Evolutionary conservation across 2,797 vertebrate genomes (phyloP), one percentile per base, ranked within the genome.

Genomic region (Acanthornis magna): DNA sequence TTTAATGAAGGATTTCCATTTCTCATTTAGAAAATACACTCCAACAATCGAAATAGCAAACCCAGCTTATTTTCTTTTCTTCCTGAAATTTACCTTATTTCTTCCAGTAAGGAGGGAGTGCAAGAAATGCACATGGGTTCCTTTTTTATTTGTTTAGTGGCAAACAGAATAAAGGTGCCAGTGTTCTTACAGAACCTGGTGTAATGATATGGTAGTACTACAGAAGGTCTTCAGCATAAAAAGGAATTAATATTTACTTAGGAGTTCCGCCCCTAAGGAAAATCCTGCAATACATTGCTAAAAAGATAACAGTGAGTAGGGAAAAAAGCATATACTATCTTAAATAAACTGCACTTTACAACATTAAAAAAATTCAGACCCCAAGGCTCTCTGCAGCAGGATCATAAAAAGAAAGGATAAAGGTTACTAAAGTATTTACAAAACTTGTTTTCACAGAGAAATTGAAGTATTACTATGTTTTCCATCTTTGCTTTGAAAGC

Each of bases 281-380:
- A 91, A 93, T 70, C 27, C 80, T 84, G 30, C 57, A 95, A 82
- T 50, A 43, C 48, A 40, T 34, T 70, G 62, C 62, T 94, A 82
- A 82, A 92, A 93, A 90, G 30, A 19, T 79, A 88, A 82, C 38
- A 74, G 29, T 58, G 92, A 32, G 48, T 40, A 92, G 29, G 45
- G 1, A 22, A 65, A 90, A 91, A 73, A 82, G 9, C 45, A 85
- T 18, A 60, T n/a, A 66, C 22, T 91, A 30, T 73, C 71, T 90
- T 95, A 95, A 93, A 91, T 73, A 92, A 95, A 89, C 62, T 70
- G 32, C 48, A 85, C 42, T 42, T 88, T 93, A 82, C 20, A 65
- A 65, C 54, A 79, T 18, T n/a, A 11, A 79, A 11, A 87, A 70
- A 54, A 32, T 27, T 77, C 16, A 54, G 73, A n/a, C 42, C 50